Evolutionary conservation across 2,888 invertebrate species (phyloP), one percentile per base, ranked within the genome.

Genomic region (Aleiodes testaceus): DNA sequence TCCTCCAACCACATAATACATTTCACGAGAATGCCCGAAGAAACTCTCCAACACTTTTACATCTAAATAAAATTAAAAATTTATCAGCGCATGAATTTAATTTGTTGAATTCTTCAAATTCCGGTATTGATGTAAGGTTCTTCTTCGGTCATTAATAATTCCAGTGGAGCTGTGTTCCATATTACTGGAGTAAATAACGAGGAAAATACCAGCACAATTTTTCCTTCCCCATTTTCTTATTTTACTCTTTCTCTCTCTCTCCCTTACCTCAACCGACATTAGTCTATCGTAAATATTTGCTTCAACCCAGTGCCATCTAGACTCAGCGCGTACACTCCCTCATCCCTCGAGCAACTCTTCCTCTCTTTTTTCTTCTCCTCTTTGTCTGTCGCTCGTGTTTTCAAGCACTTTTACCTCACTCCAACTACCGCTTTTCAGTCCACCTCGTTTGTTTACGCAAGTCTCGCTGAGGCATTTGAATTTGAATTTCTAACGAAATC

Each of bases 201-300:
- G 74, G 76, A 76, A 72, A 45, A 52, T 61, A 66, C 36, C 61
- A 45, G 59, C 7, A 72, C 61, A 47, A 26, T 59, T 61, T 59
- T 14, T 45, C 45, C 22, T 30, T 22, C 30, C 30, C 42, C 50
- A 22, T 16, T 50, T 42, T 14, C 26, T 49, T 14, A 18, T n/a
- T 50, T 49, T 52, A 47, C 65, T 26, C 26, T 4, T 14, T 30
- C 26, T 45, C 14, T 30, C n/a, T 22, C 53, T 66, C 22, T 36
- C 67, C 63, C 61, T 52, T 44, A 42, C 47, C 49, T 36, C 20
- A 49, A 44, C 44, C 12, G n/a, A 63, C 22, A 63, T 45, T 76
- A 80, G 80, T 80, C 81, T 79, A 77, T 73, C 76, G 82, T 80
- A 84, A 83, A 84, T 84, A 83, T 84, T 83, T 83, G 82, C 74